These are phyloP conservation scores for Sinhomidia bicolor DNA, from an alignment of 2,888 invertebrate genomes.

Conservation along the genomic window DNA sequence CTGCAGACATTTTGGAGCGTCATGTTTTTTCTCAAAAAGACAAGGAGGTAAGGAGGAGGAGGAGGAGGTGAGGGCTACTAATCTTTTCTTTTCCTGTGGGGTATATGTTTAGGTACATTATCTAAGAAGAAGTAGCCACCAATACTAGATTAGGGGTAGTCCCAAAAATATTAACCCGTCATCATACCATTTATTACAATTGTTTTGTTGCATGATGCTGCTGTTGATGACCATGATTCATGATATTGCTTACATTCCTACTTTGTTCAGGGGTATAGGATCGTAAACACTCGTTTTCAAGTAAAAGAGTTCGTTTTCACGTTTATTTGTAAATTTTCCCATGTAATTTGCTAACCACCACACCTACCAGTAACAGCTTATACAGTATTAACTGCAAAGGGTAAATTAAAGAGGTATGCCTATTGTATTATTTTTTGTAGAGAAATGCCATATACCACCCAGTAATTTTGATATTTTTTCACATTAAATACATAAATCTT, in stretches of 20 bases:
- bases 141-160: too few species aligned
- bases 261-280: not conserved
- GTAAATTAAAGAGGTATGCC: too few species aligned
- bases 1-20: conserved; percentile 66
- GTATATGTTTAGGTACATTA: not conserved
- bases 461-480: not conserved
- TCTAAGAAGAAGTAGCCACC: not conserved
- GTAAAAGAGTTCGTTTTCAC: conserved; percentile 32
- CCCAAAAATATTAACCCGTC: conserved; percentile 25
- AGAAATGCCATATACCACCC: conserved; percentile 32
- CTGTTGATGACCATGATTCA: conserved; percentile 18
- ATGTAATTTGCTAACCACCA: conserved; percentile 34
- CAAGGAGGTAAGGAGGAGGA: not conserved
- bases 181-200: conserved; percentile 40
- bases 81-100: conserved; percentile 4
- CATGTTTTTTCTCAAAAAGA: conserved; percentile 42
- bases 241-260: not conserved
- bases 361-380: too few species aligned
- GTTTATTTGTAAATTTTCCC: conserved; percentile 30
- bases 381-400: too few species aligned
- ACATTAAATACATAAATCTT: not conserved
- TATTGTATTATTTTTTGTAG: too few species aligned
- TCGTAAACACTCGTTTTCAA: conserved; percentile 15
- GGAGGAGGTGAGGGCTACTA: conserved; percentile 36
- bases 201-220: conserved; percentile 41